Evolutionary conservation across 2,888 invertebrate genomes (phyloP), one percentile per base, ranked within the genome.

Genomic region (Clunio marinus): DNA sequence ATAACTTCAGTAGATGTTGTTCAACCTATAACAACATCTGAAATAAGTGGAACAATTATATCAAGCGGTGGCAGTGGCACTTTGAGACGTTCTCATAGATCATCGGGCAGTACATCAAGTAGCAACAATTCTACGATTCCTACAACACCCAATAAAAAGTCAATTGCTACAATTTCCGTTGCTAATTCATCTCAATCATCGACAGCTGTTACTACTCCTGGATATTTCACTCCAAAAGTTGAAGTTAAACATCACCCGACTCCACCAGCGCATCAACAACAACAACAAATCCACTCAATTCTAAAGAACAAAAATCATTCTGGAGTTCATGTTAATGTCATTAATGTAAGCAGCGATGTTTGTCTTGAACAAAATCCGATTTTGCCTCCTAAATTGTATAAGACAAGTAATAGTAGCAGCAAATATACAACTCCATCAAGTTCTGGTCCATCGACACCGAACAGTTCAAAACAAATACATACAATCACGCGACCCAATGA

Each of bases 321-420:
- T 1, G 46, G 41, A 46, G 27, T 15, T 15, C 66, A 51, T 22
- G 28, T 63, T n/a, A 69, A 69, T 46, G 58, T 59, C 22, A 66
- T 59, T 37, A 69, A 45, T 32, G 32, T 69, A 28, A 63, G 60
- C 15, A 28, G 41, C 17, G 51, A 20, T 8, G 41, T 10, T 8
- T 27, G 37, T 3, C n/a, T n/a, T n/a, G 65, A 65, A 22, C 65
- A 45, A 15, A 75, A 76, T 73, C 76, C 76, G 71, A 76, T 75
- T 69, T 74, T 79, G 74, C 79, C 79, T 75, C 79, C 79, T 73
- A 79, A 79, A 76, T 75, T 79, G 72, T 77, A 78, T 72, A 79
- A 79, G 74, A 5, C 41, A 77, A 51, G 76, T 72, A 73, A 76
- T 72, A 75, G 76, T 73, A 71, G 59, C 4, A 20, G 22, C 10